These are phyloP conservation scores for Cenopis cana DNA, from an alignment of 2,888 invertebrate genomes.

Conservation along the genomic window DNA sequence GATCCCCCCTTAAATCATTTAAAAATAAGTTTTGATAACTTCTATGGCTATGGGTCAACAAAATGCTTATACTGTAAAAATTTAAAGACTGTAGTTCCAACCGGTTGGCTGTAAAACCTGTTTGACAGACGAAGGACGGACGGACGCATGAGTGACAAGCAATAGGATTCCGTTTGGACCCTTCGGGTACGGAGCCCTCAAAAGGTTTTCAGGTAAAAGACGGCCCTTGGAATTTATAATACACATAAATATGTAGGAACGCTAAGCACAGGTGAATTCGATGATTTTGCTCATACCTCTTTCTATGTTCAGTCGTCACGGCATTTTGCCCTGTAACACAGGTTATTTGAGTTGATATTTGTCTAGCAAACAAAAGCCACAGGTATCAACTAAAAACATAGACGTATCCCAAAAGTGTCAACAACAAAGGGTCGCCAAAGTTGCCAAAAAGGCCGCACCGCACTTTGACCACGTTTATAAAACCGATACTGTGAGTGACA, in stretches of 20 bases:
- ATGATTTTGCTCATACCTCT: not conserved
- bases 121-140: no score
- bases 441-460: not conserved
- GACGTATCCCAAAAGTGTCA: not conserved
- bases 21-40: no score
- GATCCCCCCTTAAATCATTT: no score
- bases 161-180: no score
- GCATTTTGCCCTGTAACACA: not conserved
- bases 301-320: not conserved
- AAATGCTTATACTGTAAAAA: no score
- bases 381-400: not conserved
- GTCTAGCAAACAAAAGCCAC: not conserved
- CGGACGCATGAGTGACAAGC: no score
- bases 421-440: conserved; percentile 1
- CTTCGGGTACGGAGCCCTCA: no score
- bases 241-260: not conserved
- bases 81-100: no score
- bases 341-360: not conserved
- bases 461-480: not conserved
- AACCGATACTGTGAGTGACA: not conserved
- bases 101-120: no score
- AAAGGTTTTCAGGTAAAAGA: no score
- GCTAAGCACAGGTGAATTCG: not conserved
- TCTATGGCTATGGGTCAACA: no score
- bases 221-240: no score